Conservation (phyloP, 2,113 vertebrate species). For the Rhea pennata region DNA sequence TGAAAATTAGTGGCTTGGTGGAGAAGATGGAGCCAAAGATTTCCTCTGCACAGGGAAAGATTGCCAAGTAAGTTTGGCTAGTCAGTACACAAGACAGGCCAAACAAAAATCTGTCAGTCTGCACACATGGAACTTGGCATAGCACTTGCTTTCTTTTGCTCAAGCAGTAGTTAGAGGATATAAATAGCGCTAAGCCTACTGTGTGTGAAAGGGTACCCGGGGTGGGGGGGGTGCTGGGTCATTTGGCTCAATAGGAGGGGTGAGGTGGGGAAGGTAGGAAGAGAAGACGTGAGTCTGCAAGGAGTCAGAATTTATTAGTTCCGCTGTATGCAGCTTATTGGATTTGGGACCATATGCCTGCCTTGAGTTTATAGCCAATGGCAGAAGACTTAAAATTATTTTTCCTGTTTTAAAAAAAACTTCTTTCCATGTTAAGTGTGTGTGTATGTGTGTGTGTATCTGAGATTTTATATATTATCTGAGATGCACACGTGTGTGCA, state of each 20-base stretch:
- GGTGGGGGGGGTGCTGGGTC: background rate
- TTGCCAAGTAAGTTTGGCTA: conserved; percentile 55
- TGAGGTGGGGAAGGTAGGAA: conserved; percentile 30
- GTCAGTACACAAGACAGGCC: background rate
- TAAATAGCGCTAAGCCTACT: conserved; percentile 14
- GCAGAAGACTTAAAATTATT: conserved; percentile 34
- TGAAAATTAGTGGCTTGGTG: background rate
- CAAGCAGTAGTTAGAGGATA: background rate
- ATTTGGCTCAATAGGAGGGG: background rate
- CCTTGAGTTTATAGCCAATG: conserved; percentile 15
- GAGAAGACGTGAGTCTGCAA: conserved; percentile 3
- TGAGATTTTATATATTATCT: no score
- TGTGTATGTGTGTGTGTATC: background rate
- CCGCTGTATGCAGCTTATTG: background rate
- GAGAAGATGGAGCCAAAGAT: conserved; percentile 4
- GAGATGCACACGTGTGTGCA: no score
- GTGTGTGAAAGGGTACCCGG: background rate
- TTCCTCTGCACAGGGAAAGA: conserved; percentile 24
- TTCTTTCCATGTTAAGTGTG: background rate
- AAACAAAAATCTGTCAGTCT: background rate
- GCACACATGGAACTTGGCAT: conserved; percentile 9
- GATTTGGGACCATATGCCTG: background rate
- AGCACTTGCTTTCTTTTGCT: background rate
- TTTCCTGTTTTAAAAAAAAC: conserved; percentile 18
- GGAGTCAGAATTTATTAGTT: conserved; percentile 55